Base-by-base conservation (phyloP, 37 sponge, comb jelly and placozoan species). In the Axinella damicornis region DNA sequence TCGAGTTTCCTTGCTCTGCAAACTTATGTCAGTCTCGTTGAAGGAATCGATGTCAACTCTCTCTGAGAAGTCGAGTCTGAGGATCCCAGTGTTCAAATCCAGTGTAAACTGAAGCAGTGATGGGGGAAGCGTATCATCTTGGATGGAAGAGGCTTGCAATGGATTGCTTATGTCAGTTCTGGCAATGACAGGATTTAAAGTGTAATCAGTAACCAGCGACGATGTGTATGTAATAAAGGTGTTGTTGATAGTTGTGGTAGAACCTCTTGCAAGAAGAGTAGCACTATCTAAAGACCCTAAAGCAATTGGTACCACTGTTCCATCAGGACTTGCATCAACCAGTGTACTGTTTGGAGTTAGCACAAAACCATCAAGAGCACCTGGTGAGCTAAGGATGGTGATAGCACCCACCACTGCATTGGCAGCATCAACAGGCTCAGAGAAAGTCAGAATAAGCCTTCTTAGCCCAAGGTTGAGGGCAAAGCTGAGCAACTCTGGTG, bases 61-160 rank as follows among this genome's bases (percentile, higher is more conserved):
- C 41, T 95, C 93, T 53, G 93, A 89, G 65, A 92, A 91, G 63
- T 69, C 83, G 2, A 95, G 81, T 39, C 37, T 78, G 17, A 92
- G 72, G 39, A 63, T 65, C 4, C 93, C 93, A 32, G 33, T 63
- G 88, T 95, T 77, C 55, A 95, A n/a, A 79, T 95, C 88, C 5
- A 95, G 83, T 18, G 85, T 83, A 71, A 92, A 95, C 62, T 77
- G 80, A 6, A 92, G 63, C 31, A 95, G 78, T 46, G 80, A 80
- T 46, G 96, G 96, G 22, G 96, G 90, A 16, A 77, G 58, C 40
- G 68, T 63, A 53, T 92, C 90, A 83, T 93, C 94, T 12, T 87
- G 90, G 19, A 93, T 93, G 27, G 56, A 80, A 22, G 73, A 46
- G 21, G 76, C 83, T 71, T 85, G 90, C 0, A 77, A 40, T 64